phyloP scores from a whole-genome alignment of 2,888 invertebrate species.

The Heliconius ismenius region DNA sequence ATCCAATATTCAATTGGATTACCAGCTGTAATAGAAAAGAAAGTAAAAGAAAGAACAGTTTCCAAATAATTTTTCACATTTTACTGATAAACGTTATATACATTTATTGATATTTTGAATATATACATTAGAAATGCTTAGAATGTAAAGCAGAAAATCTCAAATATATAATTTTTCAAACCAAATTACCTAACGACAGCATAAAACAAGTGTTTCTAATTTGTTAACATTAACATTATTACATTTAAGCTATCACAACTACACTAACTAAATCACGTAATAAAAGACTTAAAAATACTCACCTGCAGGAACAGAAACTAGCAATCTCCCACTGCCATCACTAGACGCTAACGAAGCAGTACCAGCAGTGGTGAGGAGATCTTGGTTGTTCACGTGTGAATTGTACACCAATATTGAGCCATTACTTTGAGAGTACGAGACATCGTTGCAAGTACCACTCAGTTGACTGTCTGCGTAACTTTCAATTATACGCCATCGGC shows the following conservation, averaged over 20 bases:
- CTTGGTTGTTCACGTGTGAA: constrained; percentile 57
- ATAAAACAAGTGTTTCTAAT: too few species aligned
- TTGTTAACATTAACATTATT: too few species aligned
- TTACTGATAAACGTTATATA: too few species aligned
- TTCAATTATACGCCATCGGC: constrained; percentile 63
- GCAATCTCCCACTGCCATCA: constrained; percentile 82
- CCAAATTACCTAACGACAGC: too few species aligned
- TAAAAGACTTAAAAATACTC: not conserved
- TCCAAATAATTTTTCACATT: too few species aligned
- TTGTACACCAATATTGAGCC: constrained; percentile 54
- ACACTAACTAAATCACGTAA: too few species aligned
- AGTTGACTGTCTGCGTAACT: constrained; percentile 49
- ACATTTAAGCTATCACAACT: too few species aligned
- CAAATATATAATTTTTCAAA: too few species aligned
- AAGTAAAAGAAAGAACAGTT: too few species aligned
- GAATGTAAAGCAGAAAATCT: too few species aligned
- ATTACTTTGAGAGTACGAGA: constrained; percentile 50
- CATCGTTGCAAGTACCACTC: constrained; percentile 59
- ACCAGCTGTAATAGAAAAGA: constrained; percentile 24
- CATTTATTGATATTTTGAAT: too few species aligned
- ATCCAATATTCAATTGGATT: constrained; percentile 50
- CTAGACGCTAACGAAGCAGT: constrained; percentile 67
- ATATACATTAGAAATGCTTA: too few species aligned
- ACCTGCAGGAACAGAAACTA: constrained; percentile 62
- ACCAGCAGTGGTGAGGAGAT: constrained; percentile 53